These are phyloP conservation scores for Sardinella longiceps DNA, from an alignment of 2,797 vertebrate species.

Conservation along the genomic window DNA sequence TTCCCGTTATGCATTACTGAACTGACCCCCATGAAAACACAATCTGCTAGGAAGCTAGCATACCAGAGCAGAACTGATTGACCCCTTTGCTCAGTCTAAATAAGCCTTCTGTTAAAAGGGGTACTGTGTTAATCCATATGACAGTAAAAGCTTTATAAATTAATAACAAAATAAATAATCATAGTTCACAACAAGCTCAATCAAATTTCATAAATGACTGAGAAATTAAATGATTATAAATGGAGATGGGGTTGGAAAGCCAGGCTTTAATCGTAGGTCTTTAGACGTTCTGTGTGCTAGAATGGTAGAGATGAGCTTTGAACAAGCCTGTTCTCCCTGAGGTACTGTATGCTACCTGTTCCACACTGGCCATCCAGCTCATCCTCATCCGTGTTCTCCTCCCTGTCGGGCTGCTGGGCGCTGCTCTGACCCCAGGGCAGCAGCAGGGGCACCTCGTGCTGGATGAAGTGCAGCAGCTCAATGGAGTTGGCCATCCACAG, in stretches of 20 bases:
- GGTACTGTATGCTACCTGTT: constrained; percentile 59
- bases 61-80: background rate
- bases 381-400: constrained; percentile 51
- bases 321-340: no score
- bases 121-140: background rate
- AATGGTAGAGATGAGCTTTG: no score
- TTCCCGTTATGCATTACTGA: background rate
- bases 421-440: constrained; percentile 62
- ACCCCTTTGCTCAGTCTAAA: background rate
- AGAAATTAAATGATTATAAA: background rate
- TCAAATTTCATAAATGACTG: background rate
- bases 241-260: no score
- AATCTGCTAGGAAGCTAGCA: background rate
- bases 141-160: background rate
- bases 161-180: no score
- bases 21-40: background rate
- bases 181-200: no score
- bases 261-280: no score
- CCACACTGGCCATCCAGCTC: constrained; percentile 48
- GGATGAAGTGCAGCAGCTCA: constrained; percentile 80
- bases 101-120: background rate
- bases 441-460: constrained; percentile 77
- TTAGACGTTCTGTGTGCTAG: no score
- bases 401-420: constrained; percentile 42
- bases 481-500: constrained; percentile 83